These are phyloP conservation scores for Spodoptera frugiperda DNA, from an alignment of 1,140 invertebrate genomes.

Conservation along the genomic window DNA sequence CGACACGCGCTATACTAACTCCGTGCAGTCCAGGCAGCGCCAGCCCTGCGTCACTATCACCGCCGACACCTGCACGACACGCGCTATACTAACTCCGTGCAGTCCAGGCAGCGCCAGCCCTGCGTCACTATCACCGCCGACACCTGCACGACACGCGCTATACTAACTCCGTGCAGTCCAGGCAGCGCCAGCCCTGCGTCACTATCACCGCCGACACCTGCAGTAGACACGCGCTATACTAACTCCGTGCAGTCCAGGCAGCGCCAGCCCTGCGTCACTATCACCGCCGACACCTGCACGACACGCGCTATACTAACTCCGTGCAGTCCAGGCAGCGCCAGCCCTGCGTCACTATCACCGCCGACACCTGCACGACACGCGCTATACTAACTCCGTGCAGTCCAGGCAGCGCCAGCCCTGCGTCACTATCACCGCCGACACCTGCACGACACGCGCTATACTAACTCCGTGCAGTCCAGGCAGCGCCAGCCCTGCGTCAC, in stretches of 20 bases:
- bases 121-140: conserved; percentile 97
- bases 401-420: conserved; percentile 99
- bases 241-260: conserved; percentile 99
- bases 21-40: conserved; percentile 99
- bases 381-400: conserved; percentile 99
- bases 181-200: conserved; percentile 98
- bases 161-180: conserved; percentile 95
- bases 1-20: no score
- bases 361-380: conserved; percentile 95
- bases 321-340: conserved; percentile 99
- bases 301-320: conserved; percentile 81
- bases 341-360: conserved; percentile 96
- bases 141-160: no score
- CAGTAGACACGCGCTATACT: no score
- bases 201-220: conserved; percentile 98
- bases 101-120: conserved; percentile 98
- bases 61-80: conserved; percentile 87
- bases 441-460: conserved; percentile 92
- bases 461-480: conserved; percentile 99
- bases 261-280: conserved; percentile 99
- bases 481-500: conserved; percentile 99
- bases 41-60: conserved; percentile 97
- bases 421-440: conserved; percentile 95
- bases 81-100: conserved; percentile 92
- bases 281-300: conserved; percentile 96